Conservation (phyloP, 2,888 invertebrate genomes). For the Tuta absoluta region DNA sequence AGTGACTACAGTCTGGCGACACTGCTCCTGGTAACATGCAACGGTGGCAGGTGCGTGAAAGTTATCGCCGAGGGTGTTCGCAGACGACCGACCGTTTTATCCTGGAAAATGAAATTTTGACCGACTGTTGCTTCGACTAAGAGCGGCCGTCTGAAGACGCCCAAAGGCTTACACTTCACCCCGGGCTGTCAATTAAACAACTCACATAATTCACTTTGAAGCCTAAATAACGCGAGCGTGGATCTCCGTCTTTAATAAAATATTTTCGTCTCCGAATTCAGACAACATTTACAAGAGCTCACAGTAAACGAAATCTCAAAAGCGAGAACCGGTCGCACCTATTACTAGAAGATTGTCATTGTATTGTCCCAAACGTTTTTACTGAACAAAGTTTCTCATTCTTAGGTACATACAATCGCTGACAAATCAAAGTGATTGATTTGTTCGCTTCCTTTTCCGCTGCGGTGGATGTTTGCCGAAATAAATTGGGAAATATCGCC, state of each 20-base stretch:
- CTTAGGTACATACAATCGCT: neutral
- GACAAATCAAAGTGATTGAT: conserved; percentile 15
- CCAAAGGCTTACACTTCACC: neutral
- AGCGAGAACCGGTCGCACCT: neutral
- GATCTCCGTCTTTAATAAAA: conserved; percentile 26
- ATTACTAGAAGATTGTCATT: neutral
- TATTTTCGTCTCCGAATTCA: conserved; percentile 24
- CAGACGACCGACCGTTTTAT: too few relatives aligned
- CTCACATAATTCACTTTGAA: conserved; percentile 44
- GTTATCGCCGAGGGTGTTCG: too few relatives aligned
- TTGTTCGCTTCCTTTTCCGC: conserved; percentile 10
- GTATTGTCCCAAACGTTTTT: neutral
- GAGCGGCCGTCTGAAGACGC: neutral
- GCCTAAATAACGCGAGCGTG: conserved; percentile 28
- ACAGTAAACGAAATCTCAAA: conserved; percentile 6
- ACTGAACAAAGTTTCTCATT: neutral
- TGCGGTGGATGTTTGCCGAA: conserved; percentile 9
- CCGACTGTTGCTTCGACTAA: too few relatives aligned
- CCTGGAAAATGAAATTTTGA: too few relatives aligned
- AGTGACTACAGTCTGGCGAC: neutral
- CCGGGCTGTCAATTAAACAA: conserved; percentile 44
- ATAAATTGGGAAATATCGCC: conserved; percentile 19
- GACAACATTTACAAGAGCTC: conserved; percentile 6
- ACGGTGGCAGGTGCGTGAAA: too few relatives aligned
- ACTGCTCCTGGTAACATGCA: too few relatives aligned